Evolutionary conservation across 2,113 vertebrate species (phyloP), one percentile per base, ranked within the genome.

Genomic region (Xiphorhynchus elegans): DNA sequence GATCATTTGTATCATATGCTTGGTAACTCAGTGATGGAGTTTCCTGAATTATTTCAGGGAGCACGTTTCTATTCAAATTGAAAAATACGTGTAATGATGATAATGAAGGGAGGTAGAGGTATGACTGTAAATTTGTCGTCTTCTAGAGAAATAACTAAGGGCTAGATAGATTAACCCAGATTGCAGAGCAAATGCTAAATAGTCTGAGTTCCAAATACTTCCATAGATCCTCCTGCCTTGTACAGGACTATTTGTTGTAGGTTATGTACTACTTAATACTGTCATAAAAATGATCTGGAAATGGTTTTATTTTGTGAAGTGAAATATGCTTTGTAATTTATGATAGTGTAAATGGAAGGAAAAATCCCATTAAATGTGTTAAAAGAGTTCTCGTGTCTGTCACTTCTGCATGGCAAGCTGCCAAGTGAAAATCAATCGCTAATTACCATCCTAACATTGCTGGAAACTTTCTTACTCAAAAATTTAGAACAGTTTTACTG

Each of bases 251-350:
- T 97, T 94, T 96, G 96, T 97, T 95, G 97, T 98, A 96, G 97
- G 95, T 96, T 96, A 97, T 87, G 97, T 98, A 97, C 95, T 98
- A 96, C 97, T 98, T 97, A 97, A 98, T 97, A 96, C 96, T 97
- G 97, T 98, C 97, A 97, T 95, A 95, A 97, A 96, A 97, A 97
- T 94, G 87, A 97, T 98, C 98, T 98, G 97, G 96, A 98, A 98
- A 98, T 98, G 96, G 97, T 98, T 98, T 98, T 98, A 98, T 98
- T 98, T 98, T 98, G 98, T 98, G 98, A 98, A 98, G 98, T 98
- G 97, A 97, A 97, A 95, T 93, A 98, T 97, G 97, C 98, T 98
- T 98, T 98, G 98, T 98, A 98, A 98, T 97, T 98, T 98, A 98
- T 98, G 97, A 97, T 97, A 84, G 96, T 98, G 97, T 98, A 97